Conservation (phyloP, 2,888 invertebrate genomes). For the Bhutanitis thaidina region DNA sequence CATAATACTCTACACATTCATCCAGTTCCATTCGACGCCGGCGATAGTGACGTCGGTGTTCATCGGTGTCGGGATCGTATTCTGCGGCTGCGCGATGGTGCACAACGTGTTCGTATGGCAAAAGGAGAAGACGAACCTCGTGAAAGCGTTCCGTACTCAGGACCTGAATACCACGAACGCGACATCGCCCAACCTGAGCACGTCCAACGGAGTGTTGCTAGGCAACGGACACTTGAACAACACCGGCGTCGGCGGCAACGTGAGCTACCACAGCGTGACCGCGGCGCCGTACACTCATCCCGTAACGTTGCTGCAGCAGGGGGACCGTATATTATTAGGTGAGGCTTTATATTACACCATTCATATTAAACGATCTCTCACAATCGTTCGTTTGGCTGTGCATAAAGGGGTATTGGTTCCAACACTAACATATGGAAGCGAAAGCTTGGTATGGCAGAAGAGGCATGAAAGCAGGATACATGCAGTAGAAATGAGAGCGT, state of each 20-base stretch:
- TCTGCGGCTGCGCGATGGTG: slow-evolving; percentile 95
- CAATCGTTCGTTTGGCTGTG: too few species aligned
- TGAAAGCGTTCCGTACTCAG: slow-evolving; percentile 79
- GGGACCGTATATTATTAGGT: slow-evolving; percentile 80
- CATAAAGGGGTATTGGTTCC: too few species aligned
- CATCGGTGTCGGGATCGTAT: slow-evolving; percentile 93
- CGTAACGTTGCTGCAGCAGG: slow-evolving; percentile 72
- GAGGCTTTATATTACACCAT: slow-evolving; percentile 16
- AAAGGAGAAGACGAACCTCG: slow-evolving; percentile 91
- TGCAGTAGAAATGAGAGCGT: too few species aligned
- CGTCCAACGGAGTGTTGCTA: slow-evolving; percentile 60
- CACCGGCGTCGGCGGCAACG: slow-evolving; percentile 51
- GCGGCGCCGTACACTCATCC: slow-evolving; percentile 64
- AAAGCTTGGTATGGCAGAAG: too few species aligned
- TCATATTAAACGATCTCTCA: too few species aligned
- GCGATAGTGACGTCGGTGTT: slow-evolving; percentile 94
- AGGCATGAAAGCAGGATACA: too few species aligned
- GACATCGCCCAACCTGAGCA: slow-evolving; percentile 44
- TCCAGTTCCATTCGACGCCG: slow-evolving; percentile 94
- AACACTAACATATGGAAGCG: too few species aligned
- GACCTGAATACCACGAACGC: slow-evolving; percentile 48
- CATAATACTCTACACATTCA: slow-evolving; percentile 94
- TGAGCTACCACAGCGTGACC: slow-evolving; percentile 66
- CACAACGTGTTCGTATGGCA: slow-evolving; percentile 98
- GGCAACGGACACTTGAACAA: slow-evolving; percentile 66